Base-by-base conservation (phyloP, 2,113 vertebrate species). In the Sinocyclocheilus grahami region DNA sequence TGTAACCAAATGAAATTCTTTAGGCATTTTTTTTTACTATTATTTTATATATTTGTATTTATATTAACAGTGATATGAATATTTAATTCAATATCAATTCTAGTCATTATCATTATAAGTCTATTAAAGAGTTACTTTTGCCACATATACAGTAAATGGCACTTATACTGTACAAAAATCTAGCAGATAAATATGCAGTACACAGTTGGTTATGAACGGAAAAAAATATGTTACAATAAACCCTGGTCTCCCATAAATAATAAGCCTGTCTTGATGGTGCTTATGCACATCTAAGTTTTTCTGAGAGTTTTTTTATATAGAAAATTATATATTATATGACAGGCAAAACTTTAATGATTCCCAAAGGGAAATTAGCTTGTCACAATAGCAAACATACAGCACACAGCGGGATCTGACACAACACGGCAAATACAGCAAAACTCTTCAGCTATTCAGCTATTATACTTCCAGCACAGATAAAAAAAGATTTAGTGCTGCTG, bases 351-450 rank as follows among this genome's bases (percentile, higher is more conserved):
- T 65, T 82, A 82, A 33, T 30, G 46, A 82, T 69, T 67, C 42
- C 27, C 27, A 69, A 53, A 33, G 5, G 11, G 46, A 82, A 71
- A 82, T 69, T 22, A 13, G 63, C 58, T 63, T 78, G 77, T 78
- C 53, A 78, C 78, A 81, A 63, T 81, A 65, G 58, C 58, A 62
- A 42, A 78, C 53, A 78, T 55, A 79, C 53, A 58, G 77, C 24
- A 58, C 77, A 58, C 77, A 60, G 77, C 18, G 30, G 77, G 77
- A 37, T 55, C 77, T 55, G 18, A 46, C 60, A 65, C 13, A 27
- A 65, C 30, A 79, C 33, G 12, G 33, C 55, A 80, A 80, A 62
- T 60, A 81, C 24, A 69, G 63, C 24, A 53, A 82, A 53, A 83
- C 62, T 65, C 5, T 37, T 71, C 11, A 69, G 46, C 24, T 53